phyloP scores from a whole-genome alignment of 2,113 vertebrate species.

The Apodemus speciosus region DNA sequence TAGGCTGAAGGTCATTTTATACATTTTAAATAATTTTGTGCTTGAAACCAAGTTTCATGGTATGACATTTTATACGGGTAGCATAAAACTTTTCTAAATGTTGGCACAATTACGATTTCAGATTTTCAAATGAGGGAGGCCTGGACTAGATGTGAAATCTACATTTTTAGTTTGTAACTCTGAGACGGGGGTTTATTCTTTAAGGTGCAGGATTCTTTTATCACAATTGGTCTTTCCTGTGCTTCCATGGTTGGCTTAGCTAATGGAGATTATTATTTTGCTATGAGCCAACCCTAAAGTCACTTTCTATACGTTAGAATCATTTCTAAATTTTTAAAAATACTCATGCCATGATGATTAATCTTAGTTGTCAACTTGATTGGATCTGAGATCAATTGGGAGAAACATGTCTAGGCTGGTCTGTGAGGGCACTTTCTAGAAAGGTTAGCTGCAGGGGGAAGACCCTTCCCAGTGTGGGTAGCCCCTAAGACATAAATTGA shows the following conservation, averaged over 20 bases:
- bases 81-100: not conserved
- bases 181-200: not conserved
- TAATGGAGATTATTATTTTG: not conserved
- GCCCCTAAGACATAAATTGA: not conserved
- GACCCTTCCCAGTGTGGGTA: not conserved
- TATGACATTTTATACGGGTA: not conserved
- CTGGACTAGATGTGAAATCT: constrained; percentile 3
- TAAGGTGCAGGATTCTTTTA: not conserved
- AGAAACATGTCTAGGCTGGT: not conserved
- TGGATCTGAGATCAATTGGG: not conserved
- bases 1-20: not conserved
- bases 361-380: not conserved
- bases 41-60: not conserved
- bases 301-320: constrained; percentile 16
- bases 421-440: not conserved
- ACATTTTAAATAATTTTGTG: not conserved
- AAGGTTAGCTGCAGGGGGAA: not conserved
- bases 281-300: not conserved
- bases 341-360: not conserved
- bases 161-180: constrained; percentile 23
- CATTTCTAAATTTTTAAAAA: not conserved
- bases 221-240: not conserved
- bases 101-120: constrained; percentile 1
- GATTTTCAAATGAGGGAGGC: not conserved
- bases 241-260: not conserved